Conservation (phyloP, 2,797 vertebrate species). For the Micropoecilia bifurca region DNA sequence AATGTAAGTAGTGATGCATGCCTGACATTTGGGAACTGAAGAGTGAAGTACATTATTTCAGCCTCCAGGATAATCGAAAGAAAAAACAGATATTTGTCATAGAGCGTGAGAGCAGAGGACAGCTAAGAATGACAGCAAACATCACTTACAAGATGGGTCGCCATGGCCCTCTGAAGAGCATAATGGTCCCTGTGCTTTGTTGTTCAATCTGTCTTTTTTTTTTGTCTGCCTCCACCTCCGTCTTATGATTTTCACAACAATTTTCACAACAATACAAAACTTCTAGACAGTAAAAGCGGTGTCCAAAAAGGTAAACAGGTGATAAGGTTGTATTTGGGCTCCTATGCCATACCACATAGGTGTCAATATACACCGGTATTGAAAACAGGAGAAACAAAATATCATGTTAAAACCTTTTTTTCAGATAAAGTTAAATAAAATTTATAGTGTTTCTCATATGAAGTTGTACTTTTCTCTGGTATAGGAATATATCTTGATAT, state of each 20-base stretch:
- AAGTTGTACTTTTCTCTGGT: not conserved
- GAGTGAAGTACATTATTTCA: slow-evolving; percentile 66
- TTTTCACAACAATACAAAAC: slow-evolving; percentile 8
- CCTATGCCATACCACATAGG: not conserved
- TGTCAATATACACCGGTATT: not conserved
- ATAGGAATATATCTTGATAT: not conserved
- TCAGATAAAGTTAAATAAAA: not conserved
- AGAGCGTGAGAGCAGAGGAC: slow-evolving; percentile 55
- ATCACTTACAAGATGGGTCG: slow-evolving; percentile 55
- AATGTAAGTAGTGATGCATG: slow-evolving; percentile 66
- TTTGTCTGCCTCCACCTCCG: slow-evolving; percentile 25
- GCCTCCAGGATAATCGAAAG: slow-evolving; percentile 59
- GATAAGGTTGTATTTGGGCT: not conserved
- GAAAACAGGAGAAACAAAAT: not conserved
- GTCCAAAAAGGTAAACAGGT: not conserved
- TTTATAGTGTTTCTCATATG: not conserved
- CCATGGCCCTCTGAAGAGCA: slow-evolving; percentile 50
- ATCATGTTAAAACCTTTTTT: not conserved
- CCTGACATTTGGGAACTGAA: slow-evolving; percentile 52
- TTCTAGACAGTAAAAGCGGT: too few species aligned
- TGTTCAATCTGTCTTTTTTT: slow-evolving; percentile 51
- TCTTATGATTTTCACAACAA: slow-evolving; percentile 12
- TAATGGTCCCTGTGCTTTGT: slow-evolving; percentile 55
- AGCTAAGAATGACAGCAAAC: slow-evolving; percentile 45
- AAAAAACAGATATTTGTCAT: slow-evolving; percentile 73